phyloP scores from a whole-genome alignment of 2,113 vertebrate species.

The Actenoides lindsayi region DNA sequence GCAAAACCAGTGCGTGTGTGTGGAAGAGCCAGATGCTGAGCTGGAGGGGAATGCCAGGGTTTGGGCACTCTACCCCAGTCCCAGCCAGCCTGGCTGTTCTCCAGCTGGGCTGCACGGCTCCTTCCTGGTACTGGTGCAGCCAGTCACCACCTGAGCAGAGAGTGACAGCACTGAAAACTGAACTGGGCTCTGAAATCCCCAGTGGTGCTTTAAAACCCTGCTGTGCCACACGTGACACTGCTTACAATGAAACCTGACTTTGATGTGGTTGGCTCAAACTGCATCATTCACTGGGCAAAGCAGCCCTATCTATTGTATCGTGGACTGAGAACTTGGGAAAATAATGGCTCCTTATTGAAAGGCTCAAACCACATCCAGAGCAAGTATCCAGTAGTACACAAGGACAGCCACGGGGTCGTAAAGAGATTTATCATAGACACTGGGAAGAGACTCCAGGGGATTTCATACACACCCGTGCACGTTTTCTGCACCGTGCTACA shows the following conservation, averaged over 20 bases:
- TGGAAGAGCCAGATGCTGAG: neutral
- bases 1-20: neutral
- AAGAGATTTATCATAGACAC: neutral
- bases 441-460: neutral
- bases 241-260: neutral
- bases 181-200: neutral
- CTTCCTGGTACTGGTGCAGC: neutral
- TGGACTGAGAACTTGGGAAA: neutral
- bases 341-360: neutral
- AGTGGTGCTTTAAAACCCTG: neutral
- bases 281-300: neutral
- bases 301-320: neutral
- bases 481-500: neutral
- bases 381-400: accelerated
- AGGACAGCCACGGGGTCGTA: neutral
- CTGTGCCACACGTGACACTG: neutral
- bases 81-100: neutral
- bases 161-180: neutral
- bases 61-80: neutral
- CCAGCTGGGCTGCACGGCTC: neutral
- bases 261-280: neutral
- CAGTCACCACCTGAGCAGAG: neutral
- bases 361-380: neutral
- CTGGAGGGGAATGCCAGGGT: neutral
- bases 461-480: neutral